Conservation (phyloP, 2,797 vertebrate species). For the Nyctalus aviator region DNA sequence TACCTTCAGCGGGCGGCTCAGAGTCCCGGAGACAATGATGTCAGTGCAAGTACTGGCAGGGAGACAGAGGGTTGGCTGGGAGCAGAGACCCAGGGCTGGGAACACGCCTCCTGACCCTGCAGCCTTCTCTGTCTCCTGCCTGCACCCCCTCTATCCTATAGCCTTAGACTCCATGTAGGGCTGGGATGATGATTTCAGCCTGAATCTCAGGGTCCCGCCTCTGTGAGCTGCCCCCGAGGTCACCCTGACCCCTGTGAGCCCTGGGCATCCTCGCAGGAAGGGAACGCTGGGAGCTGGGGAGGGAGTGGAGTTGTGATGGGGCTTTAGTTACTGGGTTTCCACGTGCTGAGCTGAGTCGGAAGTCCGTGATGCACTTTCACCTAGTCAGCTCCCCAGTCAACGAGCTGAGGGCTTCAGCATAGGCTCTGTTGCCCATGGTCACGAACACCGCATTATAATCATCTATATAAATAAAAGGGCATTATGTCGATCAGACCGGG, state of each 20-base stretch:
- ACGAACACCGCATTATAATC: not conserved
- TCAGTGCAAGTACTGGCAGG: not conserved
- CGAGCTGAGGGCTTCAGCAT: constrained; percentile 7
- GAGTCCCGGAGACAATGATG: constrained; percentile 21
- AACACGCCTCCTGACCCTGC: not conserved
- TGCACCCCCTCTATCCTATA: rapidly evolving
- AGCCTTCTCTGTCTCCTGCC: not conserved
- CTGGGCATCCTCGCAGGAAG: not conserved
- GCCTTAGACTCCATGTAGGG: not conserved
- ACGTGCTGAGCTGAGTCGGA: not conserved
- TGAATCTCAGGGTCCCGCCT: not conserved
- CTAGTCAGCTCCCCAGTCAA: not conserved
- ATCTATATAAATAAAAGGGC: too few relatives aligned
- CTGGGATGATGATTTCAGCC: not conserved
- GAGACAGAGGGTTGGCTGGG: not conserved
- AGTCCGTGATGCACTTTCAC: not conserved
- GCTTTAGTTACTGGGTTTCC: not conserved
- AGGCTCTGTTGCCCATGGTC: not conserved
- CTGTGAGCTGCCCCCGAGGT: not conserved
- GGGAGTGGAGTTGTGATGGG: not conserved
- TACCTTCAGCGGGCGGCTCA: not conserved
- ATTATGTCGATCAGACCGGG: too few relatives aligned
- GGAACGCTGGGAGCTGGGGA: not conserved
- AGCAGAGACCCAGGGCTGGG: not conserved
- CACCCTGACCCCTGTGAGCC: not conserved